Evolutionary conservation across 2,113 vertebrate species (phyloP).

Genomic region (Aramus guarauna): DNA sequence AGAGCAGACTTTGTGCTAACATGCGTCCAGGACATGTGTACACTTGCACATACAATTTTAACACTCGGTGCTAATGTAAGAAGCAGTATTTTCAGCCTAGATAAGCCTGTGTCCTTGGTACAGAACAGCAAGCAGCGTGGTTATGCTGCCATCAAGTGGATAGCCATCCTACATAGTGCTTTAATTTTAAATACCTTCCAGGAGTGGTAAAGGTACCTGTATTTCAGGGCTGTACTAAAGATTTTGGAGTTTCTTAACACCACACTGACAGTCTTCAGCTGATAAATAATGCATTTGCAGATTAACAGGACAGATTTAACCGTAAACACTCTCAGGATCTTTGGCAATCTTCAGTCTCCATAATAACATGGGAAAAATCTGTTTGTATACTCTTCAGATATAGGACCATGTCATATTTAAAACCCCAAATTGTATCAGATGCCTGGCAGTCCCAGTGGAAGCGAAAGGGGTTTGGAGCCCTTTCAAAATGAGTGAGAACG

Average conservation of each 20-base stretch:
- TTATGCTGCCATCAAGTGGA: slow-evolving; percentile 62
- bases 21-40: neutral
- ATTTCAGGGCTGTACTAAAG: neutral
- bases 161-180: neutral
- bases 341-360: neutral
- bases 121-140: neutral
- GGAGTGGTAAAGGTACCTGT: neutral
- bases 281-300: neutral
- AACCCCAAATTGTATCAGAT: neutral
- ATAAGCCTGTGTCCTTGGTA: accelerated
- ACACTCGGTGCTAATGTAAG: neutral
- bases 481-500: neutral
- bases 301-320: neutral
- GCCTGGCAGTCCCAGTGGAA: neutral
- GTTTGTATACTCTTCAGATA: neutral
- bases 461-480: neutral
- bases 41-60: neutral
- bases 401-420: neutral
- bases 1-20: neutral
- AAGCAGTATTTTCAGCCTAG: neutral
- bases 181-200: neutral
- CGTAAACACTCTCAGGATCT: neutral
- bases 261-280: neutral
- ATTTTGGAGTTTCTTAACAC: neutral
- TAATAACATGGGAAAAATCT: neutral